Evolutionary conservation across 2,113 vertebrate genomes (phyloP).

Genomic region (Trinectes maculatus): DNA sequence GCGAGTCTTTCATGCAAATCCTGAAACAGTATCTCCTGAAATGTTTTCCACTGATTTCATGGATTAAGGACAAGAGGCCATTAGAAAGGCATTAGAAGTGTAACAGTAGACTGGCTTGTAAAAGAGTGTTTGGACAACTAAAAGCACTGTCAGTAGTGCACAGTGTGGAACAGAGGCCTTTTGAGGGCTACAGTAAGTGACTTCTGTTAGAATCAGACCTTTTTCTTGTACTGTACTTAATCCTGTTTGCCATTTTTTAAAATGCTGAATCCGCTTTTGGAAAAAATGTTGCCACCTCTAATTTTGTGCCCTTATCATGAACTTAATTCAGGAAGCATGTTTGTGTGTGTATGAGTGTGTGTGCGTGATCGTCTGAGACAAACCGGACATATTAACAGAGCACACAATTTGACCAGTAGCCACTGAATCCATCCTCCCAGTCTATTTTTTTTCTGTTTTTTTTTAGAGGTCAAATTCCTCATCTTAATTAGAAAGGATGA

Average conservation of each 20-base stretch:
- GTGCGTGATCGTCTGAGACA: not conserved
- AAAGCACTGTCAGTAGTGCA: constrained; percentile 60
- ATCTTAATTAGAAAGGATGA: constrained; percentile 63
- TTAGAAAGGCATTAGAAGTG: constrained; percentile 67
- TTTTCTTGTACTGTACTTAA: no score
- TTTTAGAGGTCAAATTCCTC: constrained; percentile 47
- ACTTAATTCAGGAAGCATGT: no score
- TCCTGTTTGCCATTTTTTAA: not conserved
- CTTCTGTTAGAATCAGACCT: constrained; percentile 26
- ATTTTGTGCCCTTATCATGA: not conserved
- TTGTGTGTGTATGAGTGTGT: not conserved
- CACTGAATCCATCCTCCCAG: constrained; percentile 12
- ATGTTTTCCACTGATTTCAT: constrained; percentile 63
- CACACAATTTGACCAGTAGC: constrained; percentile 21
- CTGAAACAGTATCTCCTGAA: constrained; percentile 50
- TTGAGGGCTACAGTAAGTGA: constrained; percentile 29
- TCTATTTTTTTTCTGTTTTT: constrained; percentile 15
- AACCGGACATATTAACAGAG: constrained; percentile 3
- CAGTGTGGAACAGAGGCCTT: constrained; percentile 40
- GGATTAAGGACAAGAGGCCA: constrained; percentile 60
- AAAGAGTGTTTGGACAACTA: constrained; percentile 68
- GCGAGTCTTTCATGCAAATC: constrained; percentile 58
- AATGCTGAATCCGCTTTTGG: not conserved
- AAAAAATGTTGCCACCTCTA: not conserved
- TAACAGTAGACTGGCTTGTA: constrained; percentile 67